Percentiles rank a stretch among this genome's conserved stretches.
Evolutionary conservation across 1,140 invertebrate species (phyloP).

Genomic region (Plectrocnemia conspersa): DNA sequence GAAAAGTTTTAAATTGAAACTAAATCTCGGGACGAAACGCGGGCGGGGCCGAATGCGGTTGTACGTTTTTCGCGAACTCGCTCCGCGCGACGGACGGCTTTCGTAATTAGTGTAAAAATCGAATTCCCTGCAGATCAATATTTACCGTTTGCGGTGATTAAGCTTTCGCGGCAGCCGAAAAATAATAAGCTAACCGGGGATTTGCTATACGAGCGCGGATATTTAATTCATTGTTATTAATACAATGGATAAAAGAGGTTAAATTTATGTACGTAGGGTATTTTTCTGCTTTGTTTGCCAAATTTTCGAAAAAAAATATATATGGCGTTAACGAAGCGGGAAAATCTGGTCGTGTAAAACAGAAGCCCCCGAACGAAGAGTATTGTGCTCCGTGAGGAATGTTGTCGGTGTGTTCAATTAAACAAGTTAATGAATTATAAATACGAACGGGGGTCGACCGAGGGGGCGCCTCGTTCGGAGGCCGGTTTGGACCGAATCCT

Average conservation of each 20-base stretch:
- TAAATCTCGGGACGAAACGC: slow-evolving; percentile 33
- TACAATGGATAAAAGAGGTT: slow-evolving; percentile 13
- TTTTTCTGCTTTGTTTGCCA: slow-evolving; percentile 13
- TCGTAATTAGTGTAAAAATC: no score
- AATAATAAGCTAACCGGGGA: no score
- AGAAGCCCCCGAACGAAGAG: slow-evolving; percentile 16
- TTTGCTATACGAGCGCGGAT: no score
- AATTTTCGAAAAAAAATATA: neutral
- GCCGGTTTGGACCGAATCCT: slow-evolving; percentile 1
- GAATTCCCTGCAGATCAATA: no score
- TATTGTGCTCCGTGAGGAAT: slow-evolving; percentile 21
- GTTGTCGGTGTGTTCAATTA: slow-evolving; percentile 24
- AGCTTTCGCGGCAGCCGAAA: no score
- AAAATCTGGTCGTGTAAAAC: slow-evolving; percentile 14
- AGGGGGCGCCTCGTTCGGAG: neutral
- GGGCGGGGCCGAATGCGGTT: no score
- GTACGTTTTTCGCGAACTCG: no score
- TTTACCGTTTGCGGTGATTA: no score
- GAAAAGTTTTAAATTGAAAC: slow-evolving; percentile 35
- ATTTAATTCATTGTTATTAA: slow-evolving; percentile 10
- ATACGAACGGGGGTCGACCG: slow-evolving; percentile 12
- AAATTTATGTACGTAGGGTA: slow-evolving; percentile 7
- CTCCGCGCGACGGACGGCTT: no score
- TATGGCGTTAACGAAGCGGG: neutral
- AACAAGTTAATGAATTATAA: slow-evolving; percentile 28